phyloP scores from a whole-genome alignment of 2,888 invertebrate genomes.

The Nemurella pictetii region DNA sequence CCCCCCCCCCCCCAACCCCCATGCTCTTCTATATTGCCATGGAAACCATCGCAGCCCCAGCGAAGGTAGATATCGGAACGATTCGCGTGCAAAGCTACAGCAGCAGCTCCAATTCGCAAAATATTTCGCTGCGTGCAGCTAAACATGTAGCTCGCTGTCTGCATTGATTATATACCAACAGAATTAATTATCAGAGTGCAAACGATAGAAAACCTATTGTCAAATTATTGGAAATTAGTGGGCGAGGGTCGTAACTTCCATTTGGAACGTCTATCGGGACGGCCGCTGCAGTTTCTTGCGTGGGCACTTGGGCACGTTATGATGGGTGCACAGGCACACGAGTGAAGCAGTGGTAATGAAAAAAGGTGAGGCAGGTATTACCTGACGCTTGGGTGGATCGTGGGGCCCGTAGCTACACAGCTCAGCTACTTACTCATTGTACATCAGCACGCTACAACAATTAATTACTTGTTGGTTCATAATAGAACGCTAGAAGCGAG shows the following conservation, averaged over 20 bases:
- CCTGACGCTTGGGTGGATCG: background rate
- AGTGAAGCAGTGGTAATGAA: background rate
- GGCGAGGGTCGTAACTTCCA: slow-evolving; percentile 15
- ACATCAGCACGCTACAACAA: slow-evolving; percentile 12
- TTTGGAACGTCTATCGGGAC: background rate
- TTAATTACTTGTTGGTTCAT: slow-evolving; percentile 13
- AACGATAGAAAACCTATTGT: background rate
- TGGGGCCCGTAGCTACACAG: too few relatives aligned
- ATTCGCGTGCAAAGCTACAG: background rate
- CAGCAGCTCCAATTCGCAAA: background rate
- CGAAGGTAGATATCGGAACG: background rate
- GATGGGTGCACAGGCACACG: background rate
- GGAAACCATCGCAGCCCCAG: background rate
- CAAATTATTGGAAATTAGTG: slow-evolving; percentile 14
- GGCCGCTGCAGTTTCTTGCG: background rate
- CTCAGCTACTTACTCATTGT: background rate
- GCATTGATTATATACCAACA: background rate
- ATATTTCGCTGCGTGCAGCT: background rate
- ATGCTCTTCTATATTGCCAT: too few relatives aligned
- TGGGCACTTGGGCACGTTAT: too few relatives aligned
- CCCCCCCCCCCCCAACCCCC: too few relatives aligned
- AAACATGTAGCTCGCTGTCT: background rate
- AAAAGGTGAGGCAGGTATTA: background rate
- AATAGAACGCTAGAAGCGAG: background rate
- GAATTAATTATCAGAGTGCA: background rate